Evolutionary conservation across 2,113 vertebrate species (phyloP).

Genomic region (Mirza zaza): DNA sequence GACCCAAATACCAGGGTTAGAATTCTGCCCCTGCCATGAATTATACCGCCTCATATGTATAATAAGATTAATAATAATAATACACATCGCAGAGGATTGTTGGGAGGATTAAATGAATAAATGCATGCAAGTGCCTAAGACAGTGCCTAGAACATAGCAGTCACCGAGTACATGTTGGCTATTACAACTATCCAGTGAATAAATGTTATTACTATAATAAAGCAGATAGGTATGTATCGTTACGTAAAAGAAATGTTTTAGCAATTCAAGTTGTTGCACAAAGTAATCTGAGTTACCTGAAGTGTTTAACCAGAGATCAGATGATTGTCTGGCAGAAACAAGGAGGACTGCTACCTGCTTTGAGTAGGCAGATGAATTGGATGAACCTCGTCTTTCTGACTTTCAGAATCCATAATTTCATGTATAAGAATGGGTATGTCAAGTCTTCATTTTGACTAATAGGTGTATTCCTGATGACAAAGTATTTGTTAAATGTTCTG

Average conservation of each 20-base stretch:
- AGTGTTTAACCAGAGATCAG: neutral
- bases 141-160: neutral
- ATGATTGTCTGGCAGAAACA: neutral
- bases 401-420: neutral
- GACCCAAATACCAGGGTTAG: neutral
- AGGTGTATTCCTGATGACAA: neutral
- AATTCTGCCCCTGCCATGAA: neutral
- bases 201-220: neutral
- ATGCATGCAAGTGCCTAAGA: neutral
- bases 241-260: neutral
- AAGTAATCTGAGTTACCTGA: neutral
- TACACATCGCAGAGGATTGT: neutral
- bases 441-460: neutral
- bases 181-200: neutral
- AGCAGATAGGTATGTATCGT: neutral
- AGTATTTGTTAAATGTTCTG: constrained; percentile 10
- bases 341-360: neutral
- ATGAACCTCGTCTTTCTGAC: neutral
- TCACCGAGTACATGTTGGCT: neutral
- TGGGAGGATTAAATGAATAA: neutral
- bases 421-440: neutral
- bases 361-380: neutral
- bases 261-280: neutral
- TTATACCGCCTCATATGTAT: neutral
- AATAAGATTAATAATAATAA: neutral